A percentile compares a stretch with the other conserved stretches of the same genome.
phyloP scores from a whole-genome alignment of 2,113 vertebrate genomes.

The Tinamus guttatus region DNA sequence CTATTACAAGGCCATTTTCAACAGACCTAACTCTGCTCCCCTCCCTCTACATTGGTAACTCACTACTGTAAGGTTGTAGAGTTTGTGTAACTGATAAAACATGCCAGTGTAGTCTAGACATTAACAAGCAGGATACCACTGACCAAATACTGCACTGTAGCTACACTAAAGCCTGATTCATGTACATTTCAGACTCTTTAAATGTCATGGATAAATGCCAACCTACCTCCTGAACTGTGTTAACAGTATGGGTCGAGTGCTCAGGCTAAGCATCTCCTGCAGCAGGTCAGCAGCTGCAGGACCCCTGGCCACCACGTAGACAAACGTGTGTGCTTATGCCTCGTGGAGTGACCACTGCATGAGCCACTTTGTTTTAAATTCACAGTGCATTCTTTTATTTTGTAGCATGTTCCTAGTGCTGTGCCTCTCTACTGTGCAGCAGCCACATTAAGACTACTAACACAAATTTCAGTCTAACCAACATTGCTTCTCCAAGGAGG shows the following conservation, averaged over 20 bases:
- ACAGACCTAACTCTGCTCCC: neutral
- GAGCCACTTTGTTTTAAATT: neutral
- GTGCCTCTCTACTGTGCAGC: neutral
- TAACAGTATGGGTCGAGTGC: neutral
- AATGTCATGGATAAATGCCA: neutral
- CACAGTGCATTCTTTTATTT: neutral
- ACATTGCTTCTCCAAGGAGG: rapidly evolving
- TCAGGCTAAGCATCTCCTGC: neutral
- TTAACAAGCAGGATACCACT: neutral
- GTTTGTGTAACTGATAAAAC: neutral
- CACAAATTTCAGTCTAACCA: neutral
- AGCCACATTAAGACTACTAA: neutral
- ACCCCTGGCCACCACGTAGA: neutral
- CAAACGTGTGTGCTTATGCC: neutral
- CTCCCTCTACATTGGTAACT: rapidly evolving
- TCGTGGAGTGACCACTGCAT: neutral
- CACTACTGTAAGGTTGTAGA: neutral
- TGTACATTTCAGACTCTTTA: neutral
- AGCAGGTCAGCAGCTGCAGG: neutral
- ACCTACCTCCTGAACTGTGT: neutral
- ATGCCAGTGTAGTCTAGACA: rapidly evolving
- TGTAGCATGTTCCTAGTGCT: neutral
- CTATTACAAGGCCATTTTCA: neutral
- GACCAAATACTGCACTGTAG: neutral
- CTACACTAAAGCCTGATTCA: neutral